Evolutionary conservation across 2,888 invertebrate species (phyloP), one percentile per base, ranked within the genome.

Genomic region (Theretra japonica): DNA sequence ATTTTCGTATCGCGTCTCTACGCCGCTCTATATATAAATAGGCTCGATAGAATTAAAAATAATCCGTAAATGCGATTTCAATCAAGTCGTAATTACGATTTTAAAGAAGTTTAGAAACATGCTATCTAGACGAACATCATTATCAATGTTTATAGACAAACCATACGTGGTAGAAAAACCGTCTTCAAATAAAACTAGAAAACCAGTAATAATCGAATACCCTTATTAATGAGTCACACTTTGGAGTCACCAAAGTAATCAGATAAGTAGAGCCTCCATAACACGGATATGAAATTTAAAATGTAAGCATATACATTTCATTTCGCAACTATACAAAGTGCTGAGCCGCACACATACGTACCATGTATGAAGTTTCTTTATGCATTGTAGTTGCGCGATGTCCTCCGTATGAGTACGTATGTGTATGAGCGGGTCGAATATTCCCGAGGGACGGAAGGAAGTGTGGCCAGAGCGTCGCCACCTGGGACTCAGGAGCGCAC

Each of bases 401-500:
- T 78, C 74, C 75, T 74, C 76, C 74, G 75, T 74, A 59, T 73
- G 69, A 75, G 73, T 73, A 70, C 75, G 77, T 81, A 75, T 77
- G 76, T 79, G 83, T 79, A 81, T 77, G 76, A 79, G 74, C 83
- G 90, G 88, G 89, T 85, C 86, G 90, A 89, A 85, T 75, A 85
- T 80, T 88, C 94, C 90, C 92, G 73, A 68, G 91, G 87, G 94
- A 91, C 86, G 84, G 86, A 88, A 92, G 90, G 88, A 93, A 91
- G 91, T 92, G 93, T 88, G 93, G 93, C 92, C 91, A 88, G 87
- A 89, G 87, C 86, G 79, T 77, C 81, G 90, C 88, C 93, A 93
- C 92, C 92, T 93, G 93, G 92, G 94, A 92, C 88, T 86, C 76
- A 76, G 79, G 77, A 78, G 74, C 70, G 73, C 53, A 69, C 71